Evolutionary conservation across 2,113 vertebrate genomes (phyloP), one percentile per base, ranked within the genome.

Genomic region (Fulmarus glacialis): DNA sequence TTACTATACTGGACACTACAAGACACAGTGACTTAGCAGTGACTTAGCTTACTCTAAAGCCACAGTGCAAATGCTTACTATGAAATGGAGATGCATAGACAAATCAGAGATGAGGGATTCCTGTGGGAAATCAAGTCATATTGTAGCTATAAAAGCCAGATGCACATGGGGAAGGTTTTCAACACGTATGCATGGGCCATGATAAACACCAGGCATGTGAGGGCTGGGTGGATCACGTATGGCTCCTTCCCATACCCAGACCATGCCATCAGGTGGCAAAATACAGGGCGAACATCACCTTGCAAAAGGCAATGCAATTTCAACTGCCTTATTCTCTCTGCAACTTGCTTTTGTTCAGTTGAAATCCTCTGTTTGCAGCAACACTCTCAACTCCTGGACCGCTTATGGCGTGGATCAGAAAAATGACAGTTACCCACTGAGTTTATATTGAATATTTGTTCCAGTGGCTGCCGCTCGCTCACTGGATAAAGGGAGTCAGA

Each of bases 101-200:
- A 75, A 70, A 90, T 32, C 55, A 67, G 63, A 80, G 47, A 53
- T 3, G 13, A 89, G 15, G n/a, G n/a, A 78, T 62, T 83, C 62
- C 53, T 83, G 22, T 15, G 42, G 42, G 24, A 95, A 83, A 89
- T 70, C 83, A 67, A 81, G 68, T 55, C 21, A n/a, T 47, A 22
- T 15, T 38, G 13, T 26, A 84, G 59, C n/a, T 87, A 58, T 23
- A 38, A 56, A 90, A 91, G 45, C 0, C 62, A 92, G 48, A 52
- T 0, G 0, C 11, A 43, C 11, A 4, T 4, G 15, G 12, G 53
- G 52, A 81, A 82, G 50, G 14, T 50, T 83, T 86, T 84, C 22
- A 53, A 34, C n/a, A 64, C 0, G 0, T 21, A n/a, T 5, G 4
- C 47, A 23, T 6, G 2, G 29, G 32, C 30, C 30, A 26, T 4